Evolutionary conservation across 1,140 invertebrate genomes (phyloP), one percentile per base, ranked within the genome.

Genomic region (Rhagoletis zephyria): DNA sequence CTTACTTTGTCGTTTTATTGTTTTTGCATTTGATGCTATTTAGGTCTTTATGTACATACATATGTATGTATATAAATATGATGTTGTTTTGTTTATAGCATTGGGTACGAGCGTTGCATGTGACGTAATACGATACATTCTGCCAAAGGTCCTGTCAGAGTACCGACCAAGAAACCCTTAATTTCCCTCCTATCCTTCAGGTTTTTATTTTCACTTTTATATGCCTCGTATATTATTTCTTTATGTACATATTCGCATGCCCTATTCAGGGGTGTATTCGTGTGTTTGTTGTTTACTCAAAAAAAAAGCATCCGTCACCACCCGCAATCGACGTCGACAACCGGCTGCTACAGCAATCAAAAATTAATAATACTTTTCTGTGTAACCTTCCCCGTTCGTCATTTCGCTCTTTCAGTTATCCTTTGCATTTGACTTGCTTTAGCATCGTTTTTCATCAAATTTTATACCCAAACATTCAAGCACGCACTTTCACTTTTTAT

Each of bases 271-370:
- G 3, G 56, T 30, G n/a, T 56, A 81, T 1, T 45, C 19, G 56
- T 56, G 7, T 81, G 45, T 45, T 19, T 45, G 45, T 74, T 14
- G 30, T 30, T 30, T 30, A 30, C 30, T 30, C 30, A 30, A 30
- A 48, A 48, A 45, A 30, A 45, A 74, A 45, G 12, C 30, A 74
- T 14, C 14, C 45, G 70, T 74, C 42, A 74, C 70, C 70, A 42
- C 74, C 48, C 48, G 48, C 74, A 14, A 81, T 42, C 45, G 16
- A 59, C 48, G n/a, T 56, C 85, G 4, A 40, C 85, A 85, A 85
- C 85, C 85, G 30, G 85, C 85, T 85, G 85, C 59, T 85, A 16
- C 40, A 48, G 85, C 85, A 85, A 85, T 85, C 85, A 85, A 85
- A 85, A 63, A 81, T 81, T 85, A 42, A 85, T 63, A 85, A 60